These are phyloP conservation scores for Anarsia innoxiella DNA, from an alignment of 2,888 invertebrate species.

Conservation along the genomic window DNA sequence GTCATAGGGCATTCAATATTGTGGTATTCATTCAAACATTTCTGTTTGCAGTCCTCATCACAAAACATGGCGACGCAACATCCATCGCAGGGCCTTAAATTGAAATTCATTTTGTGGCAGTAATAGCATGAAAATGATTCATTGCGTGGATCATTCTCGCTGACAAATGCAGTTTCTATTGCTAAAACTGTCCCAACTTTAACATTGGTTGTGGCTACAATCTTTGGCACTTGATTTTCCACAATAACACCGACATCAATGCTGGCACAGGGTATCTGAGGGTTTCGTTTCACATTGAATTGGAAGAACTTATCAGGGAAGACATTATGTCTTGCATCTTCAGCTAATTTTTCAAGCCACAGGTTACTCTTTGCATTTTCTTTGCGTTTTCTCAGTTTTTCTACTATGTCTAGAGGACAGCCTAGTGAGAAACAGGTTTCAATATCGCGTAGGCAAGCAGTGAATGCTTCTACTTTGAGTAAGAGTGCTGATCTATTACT, in stretches of 20 bases:
- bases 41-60: slow-evolving; percentile 21
- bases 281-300: slow-evolving; percentile 13
- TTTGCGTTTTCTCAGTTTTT: slow-evolving; percentile 21
- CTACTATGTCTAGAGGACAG: slow-evolving; percentile 23
- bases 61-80: slow-evolving; percentile 28
- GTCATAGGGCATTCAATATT: slow-evolving; percentile 24
- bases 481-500: slow-evolving; percentile 30
- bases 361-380: slow-evolving; percentile 6
- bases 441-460: slow-evolving; percentile 25
- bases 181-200: slow-evolving; percentile 28
- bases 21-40: slow-evolving; percentile 22
- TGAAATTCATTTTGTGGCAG: slow-evolving; percentile 23
- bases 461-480: slow-evolving; percentile 13
- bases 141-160: slow-evolving; percentile 10
- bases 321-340: not conserved
- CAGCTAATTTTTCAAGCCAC: not conserved
- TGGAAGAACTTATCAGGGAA: slow-evolving; percentile 15
- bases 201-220: slow-evolving; percentile 25
- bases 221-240: slow-evolving; percentile 17
- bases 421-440: slow-evolving; percentile 23
- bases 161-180: slow-evolving; percentile 24
- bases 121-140: slow-evolving; percentile 21
- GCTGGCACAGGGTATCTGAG: slow-evolving; percentile 23
- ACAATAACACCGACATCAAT: slow-evolving; percentile 19
- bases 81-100: slow-evolving; percentile 26